Evolutionary conservation across 2,888 invertebrate genomes (phyloP), one percentile per base, ranked within the genome.

Genomic region (Neoaliturus tenellus): DNA sequence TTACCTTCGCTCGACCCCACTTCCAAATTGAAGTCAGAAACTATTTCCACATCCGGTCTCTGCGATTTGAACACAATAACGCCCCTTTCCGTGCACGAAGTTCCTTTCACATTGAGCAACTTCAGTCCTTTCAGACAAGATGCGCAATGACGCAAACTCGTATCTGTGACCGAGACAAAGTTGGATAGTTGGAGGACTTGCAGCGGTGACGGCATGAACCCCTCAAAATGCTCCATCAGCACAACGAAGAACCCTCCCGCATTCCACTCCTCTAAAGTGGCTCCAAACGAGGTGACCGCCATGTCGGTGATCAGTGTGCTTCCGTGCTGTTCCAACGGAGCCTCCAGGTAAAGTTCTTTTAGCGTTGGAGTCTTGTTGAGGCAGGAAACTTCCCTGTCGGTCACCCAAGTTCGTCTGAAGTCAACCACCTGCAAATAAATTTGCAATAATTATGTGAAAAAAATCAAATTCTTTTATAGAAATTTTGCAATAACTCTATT

Each of bases 101-200:
- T 95, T 0, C 93, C 93, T 0, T 93, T 93, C 0, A 96, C 92
- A 89, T 96, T 95, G 0, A 96, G 89, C 31, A 90, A 90, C 8
- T 90, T 89, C 17, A 95, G 89, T 82, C 91, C 89, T 0, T 94
- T 93, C 0, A 94, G 93, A 0, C 94, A 93, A 0, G 92, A 91
- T 0, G 92, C 92, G 78, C 95, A 89, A 89, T 95, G 94, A 17
- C 90, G 89, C 23, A 95, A 88, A 69, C 94, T 93, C 6, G 91
- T 89, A 88, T 95, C 93, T 0, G 95, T 95, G 0, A 95, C 92
- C 82, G 91, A 91, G 5, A 92, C 91, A 88, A 93, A 95, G 4
- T 95, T 93, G 0, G 93, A 92, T 5, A 92, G 90, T 2, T 92
- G 91, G 0, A 94, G 88, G 0, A 91, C 90, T 78, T 92, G 91